Conservation (phyloP, 2,888 invertebrate species). For the Pyrrhopygopsis socrates region DNA sequence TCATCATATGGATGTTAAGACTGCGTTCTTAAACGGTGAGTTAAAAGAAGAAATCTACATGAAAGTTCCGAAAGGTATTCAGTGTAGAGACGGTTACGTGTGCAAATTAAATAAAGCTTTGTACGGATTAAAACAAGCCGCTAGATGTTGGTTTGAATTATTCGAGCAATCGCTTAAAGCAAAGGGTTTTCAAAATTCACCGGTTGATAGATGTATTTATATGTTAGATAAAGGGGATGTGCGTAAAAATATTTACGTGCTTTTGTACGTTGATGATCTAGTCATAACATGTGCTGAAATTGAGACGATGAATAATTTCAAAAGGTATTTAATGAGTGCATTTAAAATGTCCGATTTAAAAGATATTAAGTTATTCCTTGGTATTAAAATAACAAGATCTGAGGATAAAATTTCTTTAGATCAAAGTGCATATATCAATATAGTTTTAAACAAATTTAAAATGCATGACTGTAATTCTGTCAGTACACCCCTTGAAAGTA, state of each 20-base stretch:
- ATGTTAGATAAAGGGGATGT: slow-evolving; percentile 63
- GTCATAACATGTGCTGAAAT: slow-evolving; percentile 53
- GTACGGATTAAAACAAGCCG: slow-evolving; percentile 82
- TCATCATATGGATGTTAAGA: slow-evolving; percentile 82
- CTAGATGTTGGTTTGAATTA: no score
- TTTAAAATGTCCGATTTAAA: slow-evolving; percentile 77
- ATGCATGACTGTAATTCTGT: slow-evolving; percentile 75
- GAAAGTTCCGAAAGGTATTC: slow-evolving; percentile 79
- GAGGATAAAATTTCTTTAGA: slow-evolving; percentile 72
- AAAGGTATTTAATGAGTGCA: slow-evolving; percentile 63
- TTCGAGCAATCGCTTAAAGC: no score
- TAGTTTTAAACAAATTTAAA: slow-evolving; percentile 75
- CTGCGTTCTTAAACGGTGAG: slow-evolving; percentile 80
- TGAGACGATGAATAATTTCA: slow-evolving; percentile 51
- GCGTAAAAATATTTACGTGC: slow-evolving; percentile 70
- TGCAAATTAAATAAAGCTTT: slow-evolving; percentile 85
- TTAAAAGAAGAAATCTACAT: slow-evolving; percentile 83
- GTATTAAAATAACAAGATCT: slow-evolving; percentile 71
- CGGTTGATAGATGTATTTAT: slow-evolving; percentile 75
- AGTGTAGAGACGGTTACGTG: slow-evolving; percentile 64
- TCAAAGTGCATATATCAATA: slow-evolving; percentile 72
- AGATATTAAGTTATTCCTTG: slow-evolving; percentile 76
- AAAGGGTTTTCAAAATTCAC: slow-evolving; percentile 74
- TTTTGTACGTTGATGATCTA: slow-evolving; percentile 75
- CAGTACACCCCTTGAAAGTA: slow-evolving; percentile 55